Base-by-base conservation (phyloP, 2,888 invertebrate species). In the Pandemis heparana region DNA sequence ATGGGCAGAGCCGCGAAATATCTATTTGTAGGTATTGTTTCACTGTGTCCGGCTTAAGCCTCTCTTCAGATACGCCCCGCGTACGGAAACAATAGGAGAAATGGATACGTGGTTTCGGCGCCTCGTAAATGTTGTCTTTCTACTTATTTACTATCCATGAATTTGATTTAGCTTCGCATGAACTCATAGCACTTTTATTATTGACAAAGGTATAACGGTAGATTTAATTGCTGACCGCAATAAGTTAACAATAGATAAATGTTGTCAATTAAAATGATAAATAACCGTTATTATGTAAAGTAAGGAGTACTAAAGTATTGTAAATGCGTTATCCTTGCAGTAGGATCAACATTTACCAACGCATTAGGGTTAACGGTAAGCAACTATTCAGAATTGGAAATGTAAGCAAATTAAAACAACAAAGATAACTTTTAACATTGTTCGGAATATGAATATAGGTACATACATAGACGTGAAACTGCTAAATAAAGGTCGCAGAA, bases 361-460 rank as follows among this genome's bases (percentile, higher is more conserved):
- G 60, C 74, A 74, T 74, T 74, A 74, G 60, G 64, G 69, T 53
- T 73, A 69, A 73, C 59, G 53, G 64, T 60, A 65, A 41, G 64
- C 23, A 32, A 74, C 69, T 65, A 74, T 70, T 70, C 65, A 59
- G 60, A 56, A 62, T 51, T 60, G 23, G n/a, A 60, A 74, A 65
- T 64, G 69, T 56, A n/a, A 65, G 43, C 41, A 65, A 70, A 70
- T 60, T 7, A 18, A 53, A 48, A 1, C 32, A 32, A 14, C 14
- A 61, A 43, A 39, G n/a, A 56, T 64, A 56, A 51, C 23, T 5
- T 16, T 12, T 43, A n/a, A 60, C 10, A 59, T 69, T 48, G 16
- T 16, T 53, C 4, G 23, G 23, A 56, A 18, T 32, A 32, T 32
- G 23, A 32, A 32, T 32, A 23, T 12, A 18, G 5, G 23, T 12